Conservation (phyloP, 53 echinoderm and acorn worm species). For the Hippasteria phrygiana region DNA sequence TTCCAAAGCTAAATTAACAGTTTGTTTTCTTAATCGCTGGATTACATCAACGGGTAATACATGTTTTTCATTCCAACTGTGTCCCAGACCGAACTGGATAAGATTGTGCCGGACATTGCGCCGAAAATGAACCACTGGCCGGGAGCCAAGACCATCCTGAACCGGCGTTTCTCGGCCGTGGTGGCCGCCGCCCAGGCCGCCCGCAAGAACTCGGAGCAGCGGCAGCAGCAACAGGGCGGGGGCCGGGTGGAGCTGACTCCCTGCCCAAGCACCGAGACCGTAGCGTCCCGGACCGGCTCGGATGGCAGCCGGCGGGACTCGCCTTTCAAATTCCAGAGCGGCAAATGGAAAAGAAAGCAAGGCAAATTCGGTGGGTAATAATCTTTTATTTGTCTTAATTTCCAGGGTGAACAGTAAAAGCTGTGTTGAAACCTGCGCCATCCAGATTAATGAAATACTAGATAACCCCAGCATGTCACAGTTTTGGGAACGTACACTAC, state of each 20-base stretch:
- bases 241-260: conserved; percentile 67
- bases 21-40: too few relatives aligned
- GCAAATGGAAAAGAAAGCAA: conserved; percentile 65
- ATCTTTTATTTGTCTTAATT: too few relatives aligned
- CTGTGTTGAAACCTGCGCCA: too few relatives aligned
- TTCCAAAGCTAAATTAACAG: too few relatives aligned
- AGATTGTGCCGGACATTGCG: conserved; percentile 42
- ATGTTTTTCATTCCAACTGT: too few relatives aligned
- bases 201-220: conserved; percentile 27
- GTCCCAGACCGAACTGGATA: conserved; percentile 58
- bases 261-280: conserved; percentile 66
- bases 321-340: conserved; percentile 47
- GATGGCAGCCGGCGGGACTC: conserved; percentile 36
- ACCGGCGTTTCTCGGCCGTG: conserved; percentile 57
- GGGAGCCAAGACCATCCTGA: conserved; percentile 46
- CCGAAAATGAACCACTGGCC: conserved; percentile 62
- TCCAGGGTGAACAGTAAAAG: too few relatives aligned
- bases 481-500: too few relatives aligned
- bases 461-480: too few relatives aligned
- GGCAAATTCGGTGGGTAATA: conserved; percentile 17
- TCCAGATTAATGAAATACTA: too few relatives aligned
- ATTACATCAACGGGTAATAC: too few relatives aligned
- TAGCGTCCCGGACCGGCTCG: conserved; percentile 43
- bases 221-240: conserved; percentile 18
- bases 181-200: conserved; percentile 58